Evolutionary conservation across 2,888 invertebrate species (phyloP), one percentile per base, ranked within the genome.

Genomic region (Julus scandinavius): DNA sequence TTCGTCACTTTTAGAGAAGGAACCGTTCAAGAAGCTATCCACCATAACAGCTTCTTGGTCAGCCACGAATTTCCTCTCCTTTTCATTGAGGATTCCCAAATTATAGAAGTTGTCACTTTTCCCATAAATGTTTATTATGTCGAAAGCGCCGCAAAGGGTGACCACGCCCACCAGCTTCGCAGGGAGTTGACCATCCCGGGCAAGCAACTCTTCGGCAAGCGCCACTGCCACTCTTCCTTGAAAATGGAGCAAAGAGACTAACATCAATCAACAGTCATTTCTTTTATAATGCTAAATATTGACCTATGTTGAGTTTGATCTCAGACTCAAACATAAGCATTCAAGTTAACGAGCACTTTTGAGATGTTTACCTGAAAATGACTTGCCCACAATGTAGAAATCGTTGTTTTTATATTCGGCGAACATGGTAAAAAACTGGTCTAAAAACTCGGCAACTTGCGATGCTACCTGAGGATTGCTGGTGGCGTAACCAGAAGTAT

Each of bases 121-220:
- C 88, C 0, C 29, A 29, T 1, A 29, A 29, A 29, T 29, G 0
- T 92, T 91, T 1, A 91, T 89, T 45, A 45, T 91, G 89, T 91
- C 91, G 38, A 90, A 90, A 87, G 91, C 89, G 13, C 92, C 91
- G 86, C 91, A 90, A 2, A 91, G 91, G 45, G 90, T 90, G n/a
- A 89, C 89, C 1, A 90, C 90, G 4, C 94, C 94, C 91, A 93
- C 92, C 6, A 94, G 91, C 90, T 96, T 96, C 92, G 95, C 95
- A 6, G 94, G 94, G 7, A 90, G 92, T 15, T 93, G 93, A 91
- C 94, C 94, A 90, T 95, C 95, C 90, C 63, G 63, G 63, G 17
- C 63, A 7, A 63, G 63, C 63, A 63, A n/a, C 6, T 63, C 20
- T 63, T 4, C 63, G 7, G n/a, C 63, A n/a, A 63, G 63, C 5